These are phyloP conservation scores for Mimas tiliae DNA, from an alignment of 2,888 invertebrate species.

Conservation along the genomic window DNA sequence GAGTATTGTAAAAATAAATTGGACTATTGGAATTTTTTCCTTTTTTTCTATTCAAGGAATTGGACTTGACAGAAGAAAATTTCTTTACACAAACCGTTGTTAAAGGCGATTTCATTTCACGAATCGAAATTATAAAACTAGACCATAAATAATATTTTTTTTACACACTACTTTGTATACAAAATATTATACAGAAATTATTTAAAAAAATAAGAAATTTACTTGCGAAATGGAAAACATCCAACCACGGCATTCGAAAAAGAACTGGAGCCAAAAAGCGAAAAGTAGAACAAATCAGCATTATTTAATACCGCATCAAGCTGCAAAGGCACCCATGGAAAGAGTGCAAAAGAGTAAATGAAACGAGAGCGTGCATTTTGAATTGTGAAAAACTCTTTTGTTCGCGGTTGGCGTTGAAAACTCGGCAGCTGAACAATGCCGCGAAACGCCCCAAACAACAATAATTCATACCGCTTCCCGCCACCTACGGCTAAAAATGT, in stretches of 20 bases:
- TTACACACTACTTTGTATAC: background rate
- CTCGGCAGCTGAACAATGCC: conserved; percentile 77
- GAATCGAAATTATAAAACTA: no score
- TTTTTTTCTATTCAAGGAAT: no score
- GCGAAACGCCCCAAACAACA: conserved; percentile 81
- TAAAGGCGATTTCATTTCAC: no score
- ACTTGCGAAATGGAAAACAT: conserved; percentile 49
- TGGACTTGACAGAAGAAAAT: no score
- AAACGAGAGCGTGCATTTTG: conserved; percentile 83
- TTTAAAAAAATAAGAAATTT: conserved; percentile 38
- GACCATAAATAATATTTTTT: background rate
- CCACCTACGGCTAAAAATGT: conserved; percentile 85
- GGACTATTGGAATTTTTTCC: no score
- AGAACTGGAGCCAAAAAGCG: conserved; percentile 60
- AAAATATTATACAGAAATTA: conserved; percentile 14
- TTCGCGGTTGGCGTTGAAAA: conserved; percentile 72
- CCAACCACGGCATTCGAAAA: conserved; percentile 47
- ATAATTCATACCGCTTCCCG: conserved; percentile 84
- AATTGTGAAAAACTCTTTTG: conserved; percentile 83
- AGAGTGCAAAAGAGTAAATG: conserved; percentile 83
- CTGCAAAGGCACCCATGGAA: conserved; percentile 80
- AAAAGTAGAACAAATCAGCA: conserved; percentile 74
- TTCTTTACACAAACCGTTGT: no score
- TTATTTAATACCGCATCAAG: conserved; percentile 79
- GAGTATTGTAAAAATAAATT: no score